These are phyloP conservation scores for Sinhomidia bicolor DNA, from an alignment of 2,888 invertebrate species.

Conservation along the genomic window DNA sequence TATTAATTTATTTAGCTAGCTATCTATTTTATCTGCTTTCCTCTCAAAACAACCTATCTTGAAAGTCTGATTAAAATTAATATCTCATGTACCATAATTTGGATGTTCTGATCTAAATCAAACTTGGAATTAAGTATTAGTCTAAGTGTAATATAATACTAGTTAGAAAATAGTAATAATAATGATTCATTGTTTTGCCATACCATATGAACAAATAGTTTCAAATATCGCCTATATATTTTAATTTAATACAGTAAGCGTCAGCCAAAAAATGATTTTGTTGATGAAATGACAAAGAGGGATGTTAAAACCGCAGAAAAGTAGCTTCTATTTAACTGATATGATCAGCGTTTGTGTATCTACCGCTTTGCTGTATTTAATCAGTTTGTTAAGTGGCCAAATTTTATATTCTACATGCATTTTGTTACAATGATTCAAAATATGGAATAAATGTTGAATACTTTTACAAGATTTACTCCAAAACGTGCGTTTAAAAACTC, in stretches of 20 bases:
- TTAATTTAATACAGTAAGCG: slow-evolving; percentile 1
- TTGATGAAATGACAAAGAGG: not conserved
- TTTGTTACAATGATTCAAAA: slow-evolving; percentile 38
- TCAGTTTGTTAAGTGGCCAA: slow-evolving; percentile 65
- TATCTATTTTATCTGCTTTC: not conserved
- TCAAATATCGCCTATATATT: slow-evolving; percentile 40
- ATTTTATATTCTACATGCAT: slow-evolving; percentile 55
- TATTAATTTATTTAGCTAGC: slow-evolving; percentile 19
- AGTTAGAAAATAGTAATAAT: not conserved
- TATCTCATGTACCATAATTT: slow-evolving; percentile 18
- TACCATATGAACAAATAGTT: slow-evolving; percentile 58
- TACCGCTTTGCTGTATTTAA: slow-evolving; percentile 19
- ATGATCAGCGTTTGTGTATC: not conserved
- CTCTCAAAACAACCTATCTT: slow-evolving; percentile 32
- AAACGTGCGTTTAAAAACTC: no score
- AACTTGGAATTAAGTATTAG: not conserved
- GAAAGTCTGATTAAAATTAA: slow-evolving; percentile 69
- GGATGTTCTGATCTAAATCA: slow-evolving; percentile 14
- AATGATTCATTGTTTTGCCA: slow-evolving; percentile 73
- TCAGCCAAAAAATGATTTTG: not conserved
- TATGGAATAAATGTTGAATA: slow-evolving; percentile 42
- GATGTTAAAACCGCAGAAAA: no score
- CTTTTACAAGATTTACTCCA: not conserved
- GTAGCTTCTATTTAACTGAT: not conserved
- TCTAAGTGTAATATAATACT: not conserved